Evolutionary conservation across 92 coral and sea anemone genomes (phyloP).

Genomic region (Parazoanthus swiftii): DNA sequence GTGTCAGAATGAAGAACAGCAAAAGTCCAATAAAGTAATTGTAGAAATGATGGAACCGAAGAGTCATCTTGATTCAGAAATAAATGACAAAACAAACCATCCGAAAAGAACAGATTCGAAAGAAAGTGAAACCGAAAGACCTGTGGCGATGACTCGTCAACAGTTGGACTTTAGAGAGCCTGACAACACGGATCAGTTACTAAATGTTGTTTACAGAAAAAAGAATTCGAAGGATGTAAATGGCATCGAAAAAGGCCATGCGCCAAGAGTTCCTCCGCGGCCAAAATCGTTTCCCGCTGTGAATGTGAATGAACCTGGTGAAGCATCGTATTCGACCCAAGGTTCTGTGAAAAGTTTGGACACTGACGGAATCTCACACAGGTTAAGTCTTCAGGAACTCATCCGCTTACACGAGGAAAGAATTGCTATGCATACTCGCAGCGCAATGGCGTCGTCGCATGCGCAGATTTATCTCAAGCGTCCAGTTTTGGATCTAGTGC

Average conservation of each 20-base stretch:
- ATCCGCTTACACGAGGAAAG: constrained; percentile 87
- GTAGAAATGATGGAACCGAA: neutral
- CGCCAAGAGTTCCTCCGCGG: constrained; percentile 29
- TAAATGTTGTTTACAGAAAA: constrained; percentile 27
- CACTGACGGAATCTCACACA: constrained; percentile 53
- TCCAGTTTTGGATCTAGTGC: constrained; percentile 55
- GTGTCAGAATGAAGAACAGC: constrained; percentile 1
- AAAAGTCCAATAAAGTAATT: constrained; percentile 8
- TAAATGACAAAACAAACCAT: neutral
- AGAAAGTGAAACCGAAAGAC: constrained; percentile 21
- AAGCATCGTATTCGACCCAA: constrained; percentile 27
- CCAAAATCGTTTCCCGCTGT: constrained; percentile 32
- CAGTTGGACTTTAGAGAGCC: constrained; percentile 1
- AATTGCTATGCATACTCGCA: constrained; percentile 87
- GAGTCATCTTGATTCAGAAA: neutral
- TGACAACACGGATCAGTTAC: neutral
- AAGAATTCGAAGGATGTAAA: neutral
- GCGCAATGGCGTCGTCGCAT: constrained; percentile 78
- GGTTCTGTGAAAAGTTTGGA: constrained; percentile 34
- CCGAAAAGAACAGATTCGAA: neutral
- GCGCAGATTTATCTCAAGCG: constrained; percentile 71
- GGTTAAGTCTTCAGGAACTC: constrained; percentile 88
- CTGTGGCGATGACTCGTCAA: constrained; percentile 2
- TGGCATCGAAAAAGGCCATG: neutral
- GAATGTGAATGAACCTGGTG: constrained; percentile 15